A percentile compares a stretch with the other conserved stretches of the same genome.
Evolutionary conservation across 2,113 vertebrate species (phyloP).

Genomic region (Chloebia gouldiae): DNA sequence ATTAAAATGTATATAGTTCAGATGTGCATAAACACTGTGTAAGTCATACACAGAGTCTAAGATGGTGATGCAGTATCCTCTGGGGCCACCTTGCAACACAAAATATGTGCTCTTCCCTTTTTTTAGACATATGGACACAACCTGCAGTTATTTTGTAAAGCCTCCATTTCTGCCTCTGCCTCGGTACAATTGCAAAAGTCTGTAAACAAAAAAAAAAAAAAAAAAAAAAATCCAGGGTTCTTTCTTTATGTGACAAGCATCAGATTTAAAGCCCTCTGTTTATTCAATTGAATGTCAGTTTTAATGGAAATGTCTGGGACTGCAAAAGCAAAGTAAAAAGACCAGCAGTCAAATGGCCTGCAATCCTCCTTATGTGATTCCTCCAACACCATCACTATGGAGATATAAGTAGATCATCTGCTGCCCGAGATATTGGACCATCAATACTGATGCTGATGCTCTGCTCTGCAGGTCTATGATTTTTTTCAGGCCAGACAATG

Average conservation of each 20-base stretch:
- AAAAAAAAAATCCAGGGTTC: neutral
- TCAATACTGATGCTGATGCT: fast-evolving
- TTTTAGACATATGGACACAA: neutral
- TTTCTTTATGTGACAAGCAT: neutral
- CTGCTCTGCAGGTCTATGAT: neutral
- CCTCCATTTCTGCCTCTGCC: neutral
- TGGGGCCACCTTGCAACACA: neutral
- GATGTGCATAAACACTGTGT: neutral
- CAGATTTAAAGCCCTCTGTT: neutral
- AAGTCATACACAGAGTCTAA: neutral
- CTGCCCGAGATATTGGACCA: neutral
- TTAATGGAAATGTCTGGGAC: neutral
- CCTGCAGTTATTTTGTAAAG: neutral
- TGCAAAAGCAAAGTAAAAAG: neutral
- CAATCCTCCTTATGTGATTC: neutral
- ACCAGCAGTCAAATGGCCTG: neutral
- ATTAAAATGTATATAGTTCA: neutral
- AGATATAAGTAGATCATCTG: neutral
- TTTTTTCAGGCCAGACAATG: neutral
- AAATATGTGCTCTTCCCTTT: neutral
- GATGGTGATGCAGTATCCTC: neutral
- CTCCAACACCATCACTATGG: neutral
- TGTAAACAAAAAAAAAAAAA: neutral
- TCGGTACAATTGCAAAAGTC: neutral
- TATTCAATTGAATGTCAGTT: neutral